phyloP scores from a whole-genome alignment of 2,888 invertebrate species.

The Drosophila tanythrix region DNA sequence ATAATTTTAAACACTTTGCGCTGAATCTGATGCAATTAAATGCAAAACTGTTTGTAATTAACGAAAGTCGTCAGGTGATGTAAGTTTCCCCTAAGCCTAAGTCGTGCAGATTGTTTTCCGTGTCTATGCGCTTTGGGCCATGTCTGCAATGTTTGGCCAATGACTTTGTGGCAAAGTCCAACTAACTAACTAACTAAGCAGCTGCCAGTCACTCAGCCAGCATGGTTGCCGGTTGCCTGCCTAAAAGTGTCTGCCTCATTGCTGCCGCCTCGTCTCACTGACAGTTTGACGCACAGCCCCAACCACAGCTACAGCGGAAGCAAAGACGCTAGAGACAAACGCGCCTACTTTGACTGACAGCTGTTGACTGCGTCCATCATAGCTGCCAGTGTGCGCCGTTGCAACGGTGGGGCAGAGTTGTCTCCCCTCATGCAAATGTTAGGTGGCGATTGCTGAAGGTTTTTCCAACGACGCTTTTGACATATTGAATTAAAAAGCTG shows the following conservation, averaged over 20 bases:
- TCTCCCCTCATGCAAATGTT: constrained; percentile 15
- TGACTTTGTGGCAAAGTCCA: constrained; percentile 48
- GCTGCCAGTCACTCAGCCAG: constrained; percentile 10
- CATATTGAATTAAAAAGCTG: constrained; percentile 66
- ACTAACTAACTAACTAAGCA: constrained; percentile 54
- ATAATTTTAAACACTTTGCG: neutral
- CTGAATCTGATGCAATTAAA: neutral
- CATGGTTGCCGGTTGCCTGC: constrained; percentile 19
- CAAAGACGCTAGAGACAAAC: constrained; percentile 16
- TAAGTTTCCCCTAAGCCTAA: neutral
- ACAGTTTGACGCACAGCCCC: constrained; percentile 29
- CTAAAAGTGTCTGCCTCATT: constrained; percentile 23
- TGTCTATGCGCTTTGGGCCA: constrained; percentile 36
- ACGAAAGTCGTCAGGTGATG: neutral
- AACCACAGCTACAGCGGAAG: constrained; percentile 5
- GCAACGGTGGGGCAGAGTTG: neutral
- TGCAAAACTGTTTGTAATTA: neutral
- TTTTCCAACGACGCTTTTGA: constrained; percentile 39
- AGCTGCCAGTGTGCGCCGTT: constrained; percentile 27
- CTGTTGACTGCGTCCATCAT: constrained; percentile 62
- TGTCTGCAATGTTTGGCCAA: constrained; percentile 48
- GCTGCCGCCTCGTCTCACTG: constrained; percentile 8
- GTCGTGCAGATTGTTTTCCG: constrained; percentile 18
- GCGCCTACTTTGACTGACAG: constrained; percentile 67
- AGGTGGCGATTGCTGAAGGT: constrained; percentile 4